Percentiles rank a stretch among this genome's conserved stretches.
These are phyloP conservation scores for Limenitis camilla DNA, from an alignment of 2,888 invertebrate species.

Conservation along the genomic window DNA sequence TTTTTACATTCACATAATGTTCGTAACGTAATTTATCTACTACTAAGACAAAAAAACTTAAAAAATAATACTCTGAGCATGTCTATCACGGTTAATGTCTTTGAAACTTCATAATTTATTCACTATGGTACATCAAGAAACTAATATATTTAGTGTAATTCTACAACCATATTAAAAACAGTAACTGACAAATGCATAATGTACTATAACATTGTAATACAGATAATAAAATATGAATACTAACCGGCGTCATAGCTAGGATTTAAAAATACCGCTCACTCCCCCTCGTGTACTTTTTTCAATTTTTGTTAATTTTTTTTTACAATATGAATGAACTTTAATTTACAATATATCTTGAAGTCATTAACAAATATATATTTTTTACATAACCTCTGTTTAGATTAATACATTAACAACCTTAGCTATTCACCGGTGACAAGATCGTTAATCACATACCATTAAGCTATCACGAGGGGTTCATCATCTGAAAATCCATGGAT, in stretches of 20 bases:
- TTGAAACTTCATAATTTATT: background rate
- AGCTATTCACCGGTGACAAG: constrained; percentile 41
- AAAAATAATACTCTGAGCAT: constrained; percentile 23
- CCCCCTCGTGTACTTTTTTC: background rate
- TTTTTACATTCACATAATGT: constrained; percentile 1
- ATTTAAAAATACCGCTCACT: background rate
- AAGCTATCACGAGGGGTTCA: constrained; percentile 94
- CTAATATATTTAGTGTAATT: background rate
- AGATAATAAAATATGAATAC: constrained; percentile 21
- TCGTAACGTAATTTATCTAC: background rate
- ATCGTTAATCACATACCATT: constrained; percentile 51
- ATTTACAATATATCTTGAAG: too few relatives aligned
- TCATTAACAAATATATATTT: too few relatives aligned
- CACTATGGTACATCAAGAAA: background rate
- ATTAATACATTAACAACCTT: constrained; percentile 6
- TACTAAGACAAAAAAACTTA: constrained; percentile 13
- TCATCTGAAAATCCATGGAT: constrained; percentile 95
- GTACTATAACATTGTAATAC: constrained; percentile 30
- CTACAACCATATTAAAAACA: constrained; percentile 13
- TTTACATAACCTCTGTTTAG: background rate
- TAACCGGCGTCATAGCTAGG: constrained; percentile 15
- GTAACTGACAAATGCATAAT: constrained; percentile 29
- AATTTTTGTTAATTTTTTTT: background rate
- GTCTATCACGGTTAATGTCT: background rate
- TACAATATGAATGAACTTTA: background rate